Percentiles rank a stretch among this genome's conserved stretches.
Evolutionary conservation across 2,888 invertebrate genomes (phyloP).

Genomic region (Agriopis aurantiaria): DNA sequence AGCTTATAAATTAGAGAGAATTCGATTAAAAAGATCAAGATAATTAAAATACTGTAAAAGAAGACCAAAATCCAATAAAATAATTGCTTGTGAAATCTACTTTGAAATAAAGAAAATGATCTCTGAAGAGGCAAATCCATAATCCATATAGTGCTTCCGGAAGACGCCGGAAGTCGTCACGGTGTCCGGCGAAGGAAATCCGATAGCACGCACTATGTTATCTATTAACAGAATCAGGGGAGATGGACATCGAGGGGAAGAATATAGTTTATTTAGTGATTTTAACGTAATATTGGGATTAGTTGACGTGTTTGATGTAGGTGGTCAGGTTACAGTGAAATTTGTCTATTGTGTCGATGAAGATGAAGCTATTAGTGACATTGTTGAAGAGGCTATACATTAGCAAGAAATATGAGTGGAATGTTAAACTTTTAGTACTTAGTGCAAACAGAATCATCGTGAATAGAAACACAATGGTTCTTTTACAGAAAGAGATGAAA

Average conservation of each 20-base stretch:
- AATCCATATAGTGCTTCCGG: conserved; percentile 68
- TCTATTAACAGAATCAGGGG: conserved; percentile 84
- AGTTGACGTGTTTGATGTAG: conserved; percentile 25
- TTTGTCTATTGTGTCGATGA: conserved; percentile 21
- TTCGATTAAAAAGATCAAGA: too few relatives aligned
- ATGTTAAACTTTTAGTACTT: not conserved
- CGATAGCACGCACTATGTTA: conserved; percentile 69
- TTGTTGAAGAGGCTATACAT: conserved; percentile 1
- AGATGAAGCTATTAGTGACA: conserved; percentile 12
- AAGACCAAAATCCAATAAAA: not conserved
- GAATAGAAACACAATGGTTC: not conserved
- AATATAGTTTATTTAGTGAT: conserved; percentile 56
- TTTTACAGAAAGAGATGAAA: not conserved
- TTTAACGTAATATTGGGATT: conserved; percentile 61
- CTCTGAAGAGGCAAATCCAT: conserved; percentile 48
- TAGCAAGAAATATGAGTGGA: not conserved
- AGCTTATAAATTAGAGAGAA: too few relatives aligned
- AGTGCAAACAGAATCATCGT: not conserved
- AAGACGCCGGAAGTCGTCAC: conserved; percentile 74
- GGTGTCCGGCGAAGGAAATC: conserved; percentile 70
- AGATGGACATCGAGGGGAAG: conserved; percentile 54
- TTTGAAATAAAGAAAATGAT: conserved; percentile 33
- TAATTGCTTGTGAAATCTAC: not conserved
- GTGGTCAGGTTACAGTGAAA: conserved; percentile 27
- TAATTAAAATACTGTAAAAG: too few relatives aligned